phyloP scores from a whole-genome alignment of 2,888 invertebrate species.

The Tiliacea aurago region DNA sequence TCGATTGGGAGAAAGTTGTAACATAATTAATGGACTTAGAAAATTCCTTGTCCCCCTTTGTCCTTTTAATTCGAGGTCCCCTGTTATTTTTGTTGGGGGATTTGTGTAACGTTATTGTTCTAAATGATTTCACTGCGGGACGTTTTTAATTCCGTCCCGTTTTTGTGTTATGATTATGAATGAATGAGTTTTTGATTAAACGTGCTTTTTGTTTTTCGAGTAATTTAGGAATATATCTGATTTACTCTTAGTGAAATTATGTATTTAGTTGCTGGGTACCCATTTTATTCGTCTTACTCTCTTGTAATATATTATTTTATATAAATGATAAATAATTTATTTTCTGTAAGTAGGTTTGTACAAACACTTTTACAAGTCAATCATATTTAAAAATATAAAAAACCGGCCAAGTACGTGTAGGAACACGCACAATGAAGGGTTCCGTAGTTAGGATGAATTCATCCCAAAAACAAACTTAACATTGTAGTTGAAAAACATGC shows the following conservation, averaged over 20 bases:
- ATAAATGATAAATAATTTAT: no score
- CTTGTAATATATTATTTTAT: no score
- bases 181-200: constrained; percentile 45
- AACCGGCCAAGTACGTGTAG: no score
- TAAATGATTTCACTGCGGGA: constrained; percentile 44
- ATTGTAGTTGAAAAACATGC: no score
- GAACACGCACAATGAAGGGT: no score
- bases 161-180: constrained; percentile 26
- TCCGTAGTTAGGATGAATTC: no score
- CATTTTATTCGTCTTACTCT: background rate
- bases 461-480: no score
- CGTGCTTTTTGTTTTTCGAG: background rate
- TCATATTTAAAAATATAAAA: no score
- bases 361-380: no score
- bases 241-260: background rate
- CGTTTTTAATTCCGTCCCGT: constrained; percentile 44
- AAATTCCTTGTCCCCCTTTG: constrained; percentile 41
- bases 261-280: background rate
- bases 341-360: no score
- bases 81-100: constrained; percentile 40
- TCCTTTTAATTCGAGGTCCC: constrained; percentile 50
- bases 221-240: constrained; percentile 2
- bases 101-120: constrained; percentile 53
- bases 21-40: constrained; percentile 58
- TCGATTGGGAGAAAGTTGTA: constrained; percentile 56